A percentile compares a stretch with the other conserved stretches of the same genome.
phyloP scores from a whole-genome alignment of 2,888 invertebrate genomes.

The Scelioninae gen. 2 region DNA sequence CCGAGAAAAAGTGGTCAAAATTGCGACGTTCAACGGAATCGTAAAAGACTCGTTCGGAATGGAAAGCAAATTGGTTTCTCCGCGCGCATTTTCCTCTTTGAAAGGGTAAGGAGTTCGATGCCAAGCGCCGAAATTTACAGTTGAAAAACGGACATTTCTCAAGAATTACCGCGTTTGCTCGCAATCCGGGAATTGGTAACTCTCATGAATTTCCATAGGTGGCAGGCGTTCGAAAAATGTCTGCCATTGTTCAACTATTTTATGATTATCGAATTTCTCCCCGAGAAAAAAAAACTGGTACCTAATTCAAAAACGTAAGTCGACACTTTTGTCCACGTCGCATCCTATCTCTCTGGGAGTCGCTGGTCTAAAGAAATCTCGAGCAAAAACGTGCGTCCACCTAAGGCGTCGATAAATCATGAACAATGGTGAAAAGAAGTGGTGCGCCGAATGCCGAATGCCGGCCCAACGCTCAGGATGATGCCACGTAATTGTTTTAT shows the following conservation, averaged over 20 bases:
- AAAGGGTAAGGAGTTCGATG: too few relatives aligned
- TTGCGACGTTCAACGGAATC: conserved; percentile 23
- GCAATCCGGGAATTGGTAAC: not conserved
- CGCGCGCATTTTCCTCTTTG: too few relatives aligned
- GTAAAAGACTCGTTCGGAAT: conserved; percentile 10
- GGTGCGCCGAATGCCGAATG: conserved; percentile 52
- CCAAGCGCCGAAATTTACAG: not conserved
- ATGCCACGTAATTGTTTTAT: conserved; percentile 66
- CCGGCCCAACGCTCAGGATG: conserved; percentile 40
- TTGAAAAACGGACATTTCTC: conserved; percentile 1
- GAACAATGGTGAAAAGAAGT: conserved; percentile 42
- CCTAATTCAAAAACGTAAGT: conserved; percentile 4
- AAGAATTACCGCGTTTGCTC: not conserved
- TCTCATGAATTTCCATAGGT: not conserved
- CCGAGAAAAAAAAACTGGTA: not conserved
- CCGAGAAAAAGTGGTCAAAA: conserved; percentile 24
- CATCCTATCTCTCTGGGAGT: conserved; percentile 17
- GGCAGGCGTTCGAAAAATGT: conserved; percentile 2
- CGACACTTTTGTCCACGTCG: conserved; percentile 10
- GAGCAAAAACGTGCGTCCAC: conserved; percentile 34
- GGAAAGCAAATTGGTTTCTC: too few relatives aligned
- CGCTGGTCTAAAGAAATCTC: conserved; percentile 16
- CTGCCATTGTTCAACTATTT: conserved; percentile 6
- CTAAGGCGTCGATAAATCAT: conserved; percentile 55
- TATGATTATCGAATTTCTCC: conserved; percentile 8